These are phyloP conservation scores for Caenorhabditis sp. DNA, from an alignment of 2,888 invertebrate genomes.

Conservation along the genomic window DNA sequence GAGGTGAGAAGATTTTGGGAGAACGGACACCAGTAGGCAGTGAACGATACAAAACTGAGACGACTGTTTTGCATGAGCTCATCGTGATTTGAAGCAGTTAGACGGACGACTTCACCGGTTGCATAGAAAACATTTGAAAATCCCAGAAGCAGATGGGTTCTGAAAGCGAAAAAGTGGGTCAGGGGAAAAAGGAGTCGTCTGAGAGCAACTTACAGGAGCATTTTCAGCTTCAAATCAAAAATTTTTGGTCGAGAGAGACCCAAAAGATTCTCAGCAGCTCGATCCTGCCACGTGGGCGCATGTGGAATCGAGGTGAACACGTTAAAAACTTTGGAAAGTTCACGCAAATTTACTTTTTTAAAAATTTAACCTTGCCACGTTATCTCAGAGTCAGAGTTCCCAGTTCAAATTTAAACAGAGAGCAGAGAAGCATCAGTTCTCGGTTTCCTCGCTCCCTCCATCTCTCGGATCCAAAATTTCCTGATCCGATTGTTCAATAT, in stretches of 20 bases:
- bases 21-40: constrained; percentile 49
- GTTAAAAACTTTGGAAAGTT: neutral
- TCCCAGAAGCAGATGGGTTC: constrained; percentile 20
- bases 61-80: constrained; percentile 43
- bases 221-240: neutral
- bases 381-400: too few species aligned
- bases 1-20: constrained; percentile 10
- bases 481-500: too few species aligned
- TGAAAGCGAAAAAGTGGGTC: neutral
- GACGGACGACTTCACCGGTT: neutral
- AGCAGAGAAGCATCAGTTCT: too few species aligned
- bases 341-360: neutral
- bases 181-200: neutral
- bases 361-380: too few species aligned
- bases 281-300: neutral
- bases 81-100: constrained; percentile 37
- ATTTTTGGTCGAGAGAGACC: neutral
- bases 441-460: too few species aligned
- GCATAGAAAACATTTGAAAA: neutral
- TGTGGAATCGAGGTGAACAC: neutral
- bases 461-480: too few species aligned
- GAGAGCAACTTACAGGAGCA: constrained; percentile 7
- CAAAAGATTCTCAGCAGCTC: neutral
- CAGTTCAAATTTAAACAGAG: too few species aligned
- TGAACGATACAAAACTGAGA: constrained; percentile 52